Evolutionary conservation across 2,113 vertebrate genomes (phyloP).

Genomic region (Oriolus oriolus): DNA sequence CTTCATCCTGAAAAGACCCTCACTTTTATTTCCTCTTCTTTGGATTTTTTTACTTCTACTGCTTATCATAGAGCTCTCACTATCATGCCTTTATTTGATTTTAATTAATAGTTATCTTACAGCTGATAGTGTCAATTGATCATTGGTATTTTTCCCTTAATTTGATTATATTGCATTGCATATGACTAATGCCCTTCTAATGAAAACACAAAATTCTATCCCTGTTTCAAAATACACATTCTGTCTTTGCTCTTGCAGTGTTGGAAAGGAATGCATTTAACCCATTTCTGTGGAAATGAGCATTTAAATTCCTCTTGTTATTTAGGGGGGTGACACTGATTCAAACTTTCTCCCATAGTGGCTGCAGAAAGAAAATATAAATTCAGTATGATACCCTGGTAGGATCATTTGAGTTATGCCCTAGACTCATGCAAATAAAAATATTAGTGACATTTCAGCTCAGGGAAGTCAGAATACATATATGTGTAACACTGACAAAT

Average conservation of each 20-base stretch:
- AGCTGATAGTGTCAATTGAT: background rate
- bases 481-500: background rate
- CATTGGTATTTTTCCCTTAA: background rate
- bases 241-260: background rate
- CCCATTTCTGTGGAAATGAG: background rate
- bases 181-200: background rate
- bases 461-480: background rate
- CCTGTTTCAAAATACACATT: background rate
- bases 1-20: background rate
- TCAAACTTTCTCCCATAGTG: background rate
- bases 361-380: background rate
- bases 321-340: background rate
- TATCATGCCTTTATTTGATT: background rate
- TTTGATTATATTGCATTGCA: background rate
- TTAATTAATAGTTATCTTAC: background rate
- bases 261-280: background rate
- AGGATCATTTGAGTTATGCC: background rate
- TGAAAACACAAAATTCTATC: background rate
- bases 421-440: slow-evolving; percentile 16
- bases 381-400: background rate
- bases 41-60: background rate
- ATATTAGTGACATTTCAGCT: background rate
- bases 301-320: background rate
- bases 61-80: background rate
- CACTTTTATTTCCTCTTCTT: background rate